These are phyloP conservation scores for Palaemon carinicauda DNA, from an alignment of 1,140 invertebrate species.

Conservation along the genomic window DNA sequence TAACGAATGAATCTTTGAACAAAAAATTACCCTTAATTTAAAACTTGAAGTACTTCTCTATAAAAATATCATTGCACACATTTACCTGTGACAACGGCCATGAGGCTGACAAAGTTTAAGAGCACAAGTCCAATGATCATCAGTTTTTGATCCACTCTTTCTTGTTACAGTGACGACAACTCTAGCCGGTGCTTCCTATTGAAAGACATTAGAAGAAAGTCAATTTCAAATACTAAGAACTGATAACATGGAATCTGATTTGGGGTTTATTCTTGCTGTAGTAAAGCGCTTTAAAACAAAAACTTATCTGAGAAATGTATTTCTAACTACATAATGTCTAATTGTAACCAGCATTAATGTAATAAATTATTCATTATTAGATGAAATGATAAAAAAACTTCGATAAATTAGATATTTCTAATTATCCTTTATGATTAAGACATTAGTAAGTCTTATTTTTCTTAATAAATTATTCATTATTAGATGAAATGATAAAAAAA, in stretches of 20 bases:
- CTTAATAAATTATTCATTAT: too few species aligned
- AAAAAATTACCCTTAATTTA: too few species aligned
- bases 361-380: too few species aligned
- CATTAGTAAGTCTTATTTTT: too few species aligned
- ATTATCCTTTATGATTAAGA: too few species aligned
- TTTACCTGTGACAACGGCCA: conserved; percentile 25
- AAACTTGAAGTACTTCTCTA: too few species aligned
- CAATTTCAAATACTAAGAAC: background rate
- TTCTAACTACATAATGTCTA: background rate
- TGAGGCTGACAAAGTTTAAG: conserved; percentile 34
- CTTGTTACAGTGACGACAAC: conserved; percentile 16
- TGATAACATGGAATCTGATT: background rate
- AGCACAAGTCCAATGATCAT: conserved; percentile 6
- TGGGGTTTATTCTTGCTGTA: background rate
- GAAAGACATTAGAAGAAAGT: too few species aligned
- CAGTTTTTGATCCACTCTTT: background rate
- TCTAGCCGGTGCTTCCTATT: conserved; percentile 11
- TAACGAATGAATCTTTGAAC: too few species aligned
- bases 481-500: too few species aligned
- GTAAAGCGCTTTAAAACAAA: background rate
- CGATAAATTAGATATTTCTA: background rate
- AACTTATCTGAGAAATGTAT: background rate
- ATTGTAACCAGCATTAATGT: background rate
- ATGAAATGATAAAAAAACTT: too few species aligned
- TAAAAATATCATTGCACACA: too few species aligned